These are phyloP conservation scores for Campylomormyrus numenius DNA, from an alignment of 2,113 vertebrate species.

Conservation along the genomic window DNA sequence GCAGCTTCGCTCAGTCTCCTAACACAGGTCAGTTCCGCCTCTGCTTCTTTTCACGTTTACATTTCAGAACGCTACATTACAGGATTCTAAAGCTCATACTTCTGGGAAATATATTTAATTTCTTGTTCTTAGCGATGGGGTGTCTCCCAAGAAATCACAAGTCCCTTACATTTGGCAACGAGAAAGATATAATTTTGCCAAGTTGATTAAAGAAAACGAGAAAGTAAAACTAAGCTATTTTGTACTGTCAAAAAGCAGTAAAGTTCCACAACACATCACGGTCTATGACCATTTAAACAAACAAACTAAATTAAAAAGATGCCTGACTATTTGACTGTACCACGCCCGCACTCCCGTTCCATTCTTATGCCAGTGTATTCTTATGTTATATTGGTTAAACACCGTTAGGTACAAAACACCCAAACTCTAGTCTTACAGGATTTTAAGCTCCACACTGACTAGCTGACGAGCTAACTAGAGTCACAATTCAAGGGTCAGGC, in stretches of 20 bases:
- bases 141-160: neutral
- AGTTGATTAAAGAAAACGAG: neutral
- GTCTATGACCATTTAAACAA: neutral
- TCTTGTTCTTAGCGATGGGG: neutral
- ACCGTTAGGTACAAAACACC: neutral
- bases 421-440: neutral
- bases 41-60: neutral
- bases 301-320: neutral
- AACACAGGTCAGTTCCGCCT: neutral
- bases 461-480: neutral
- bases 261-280: neutral
- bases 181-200: neutral
- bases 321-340: neutral
- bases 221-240: neutral
- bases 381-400: neutral
- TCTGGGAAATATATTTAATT: neutral
- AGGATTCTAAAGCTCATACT: neutral
- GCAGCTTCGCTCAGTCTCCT: neutral
- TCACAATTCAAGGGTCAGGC: neutral
- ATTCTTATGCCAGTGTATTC: neutral
- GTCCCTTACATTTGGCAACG: neutral
- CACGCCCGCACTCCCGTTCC: neutral
- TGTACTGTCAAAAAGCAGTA: neutral
- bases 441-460: neutral
- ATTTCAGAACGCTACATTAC: neutral